Evolutionary conservation across 2,797 vertebrate species (phyloP), one percentile per base, ranked within the genome.

Genomic region (Pseudocheirus occidentalis): DNA sequence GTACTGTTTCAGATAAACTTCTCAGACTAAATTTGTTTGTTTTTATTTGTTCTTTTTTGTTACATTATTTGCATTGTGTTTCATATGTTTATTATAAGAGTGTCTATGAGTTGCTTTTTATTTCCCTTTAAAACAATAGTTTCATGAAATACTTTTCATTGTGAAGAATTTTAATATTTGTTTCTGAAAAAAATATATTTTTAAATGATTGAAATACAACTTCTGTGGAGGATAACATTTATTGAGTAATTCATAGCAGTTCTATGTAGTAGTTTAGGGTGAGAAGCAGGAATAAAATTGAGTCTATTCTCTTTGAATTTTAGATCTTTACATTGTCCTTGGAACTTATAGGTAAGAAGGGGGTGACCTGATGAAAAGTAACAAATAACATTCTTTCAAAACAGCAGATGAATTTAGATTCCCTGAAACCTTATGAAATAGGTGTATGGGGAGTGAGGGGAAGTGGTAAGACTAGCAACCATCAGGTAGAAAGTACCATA

Each of bases 291-390:
- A 7, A 0, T 59, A 94, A 94, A 73, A 40, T 29, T 40, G 29
- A 55, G 46, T 95, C 59, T 90, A 91, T 13, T 94, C 58, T 95
- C 54, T 40, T 92, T 90, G 94, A 91, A 94, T 90, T 55, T 95
- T 96, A 93, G 34, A 91, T 92, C 95, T 95, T 95, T 52, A 4
- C 73, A 89, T 91, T 94, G 94, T 93, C 52, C 94, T 59, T 95
- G 94, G 54, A 94, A 90, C 95, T 34, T 91, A 90, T 97, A 81
- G 97, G 95, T 97, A 53, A 96, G 92, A 95, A 93, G 92, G 95
- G 59, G 59, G 56, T 92, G 24, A 94, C 90, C 90, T 52, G 34
- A 94, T 94, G 95, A 97, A 97, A 97, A 97, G 93, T 95, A 95
- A 92, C 92, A 90, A 10, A 56, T 91, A 57, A 92, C 29, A 40